A percentile compares a stretch with the other conserved stretches of the same genome.
Conservation (phyloP, 2,888 invertebrate genomes). For the Temnothorax unifasciatus region DNA sequence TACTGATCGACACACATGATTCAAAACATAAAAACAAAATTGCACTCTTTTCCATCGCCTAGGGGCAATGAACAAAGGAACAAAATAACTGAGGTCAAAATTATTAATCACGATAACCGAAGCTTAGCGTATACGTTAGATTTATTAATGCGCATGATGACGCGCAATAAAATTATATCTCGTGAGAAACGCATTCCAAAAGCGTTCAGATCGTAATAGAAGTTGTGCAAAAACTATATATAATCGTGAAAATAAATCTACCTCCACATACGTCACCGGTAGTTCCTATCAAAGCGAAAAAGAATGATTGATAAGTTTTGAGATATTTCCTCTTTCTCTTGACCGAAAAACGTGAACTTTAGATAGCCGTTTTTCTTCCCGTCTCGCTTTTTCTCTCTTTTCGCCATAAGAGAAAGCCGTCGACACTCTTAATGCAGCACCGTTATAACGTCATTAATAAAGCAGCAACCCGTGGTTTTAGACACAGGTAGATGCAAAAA, state of each 20-base stretch:
- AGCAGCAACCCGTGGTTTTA: constrained; percentile 32
- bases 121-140: not conserved
- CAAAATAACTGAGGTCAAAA: not conserved
- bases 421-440: constrained; percentile 52
- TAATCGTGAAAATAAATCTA: not conserved
- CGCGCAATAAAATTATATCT: not conserved
- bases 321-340: constrained; percentile 19
- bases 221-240: not conserved
- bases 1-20: too few relatives aligned
- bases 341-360: not conserved
- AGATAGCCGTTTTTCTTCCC: not conserved
- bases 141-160: not conserved
- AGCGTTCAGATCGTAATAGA: not conserved
- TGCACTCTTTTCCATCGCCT: too few relatives aligned
- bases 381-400: constrained; percentile 2
- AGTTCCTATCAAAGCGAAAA: constrained; percentile 12
- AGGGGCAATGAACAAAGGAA: not conserved
- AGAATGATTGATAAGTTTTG: constrained; percentile 9
- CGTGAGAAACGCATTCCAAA: not conserved
- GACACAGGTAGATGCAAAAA: constrained; percentile 41
- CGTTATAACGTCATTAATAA: constrained; percentile 51
- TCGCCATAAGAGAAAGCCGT: not conserved
- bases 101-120: not conserved
- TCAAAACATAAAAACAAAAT: too few relatives aligned
- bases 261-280: not conserved